These are phyloP conservation scores for Sardina pilchardus DNA, from an alignment of 2,113 vertebrate species.

Conservation along the genomic window DNA sequence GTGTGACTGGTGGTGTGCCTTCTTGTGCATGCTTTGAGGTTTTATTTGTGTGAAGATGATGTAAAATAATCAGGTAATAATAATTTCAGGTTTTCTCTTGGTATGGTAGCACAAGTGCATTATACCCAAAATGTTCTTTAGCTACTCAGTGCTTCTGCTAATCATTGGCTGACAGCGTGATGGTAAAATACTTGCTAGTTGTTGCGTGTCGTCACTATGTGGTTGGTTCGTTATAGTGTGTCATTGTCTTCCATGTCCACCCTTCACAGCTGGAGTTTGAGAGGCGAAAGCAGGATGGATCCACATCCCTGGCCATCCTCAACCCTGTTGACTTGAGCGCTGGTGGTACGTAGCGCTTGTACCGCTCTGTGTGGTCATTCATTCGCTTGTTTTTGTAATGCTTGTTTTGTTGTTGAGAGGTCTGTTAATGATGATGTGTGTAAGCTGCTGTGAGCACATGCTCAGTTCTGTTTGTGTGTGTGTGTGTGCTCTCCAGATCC, in stretches of 20 bases:
- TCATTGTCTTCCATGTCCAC: not conserved
- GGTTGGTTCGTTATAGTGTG: too few species aligned
- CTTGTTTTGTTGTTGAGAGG: not conserved
- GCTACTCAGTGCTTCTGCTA: too few species aligned
- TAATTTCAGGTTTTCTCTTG: too few species aligned
- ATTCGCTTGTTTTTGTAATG: not conserved
- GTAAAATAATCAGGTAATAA: too few species aligned
- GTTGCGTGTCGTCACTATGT: too few species aligned
- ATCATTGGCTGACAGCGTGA: too few species aligned
- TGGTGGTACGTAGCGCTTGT: slow-evolving; percentile 74
- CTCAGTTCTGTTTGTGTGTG: too few species aligned
- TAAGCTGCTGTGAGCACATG: not conserved
- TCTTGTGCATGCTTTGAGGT: too few species aligned
- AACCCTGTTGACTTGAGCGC: slow-evolving; percentile 82
- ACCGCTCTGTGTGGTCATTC: not conserved
- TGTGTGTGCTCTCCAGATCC: slow-evolving; percentile 73
- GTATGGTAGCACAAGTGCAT: too few species aligned
- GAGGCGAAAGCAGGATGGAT: slow-evolving; percentile 87
- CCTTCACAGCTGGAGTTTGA: slow-evolving; percentile 82
- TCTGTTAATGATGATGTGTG: not conserved
- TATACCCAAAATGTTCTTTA: too few species aligned
- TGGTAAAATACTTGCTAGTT: too few species aligned
- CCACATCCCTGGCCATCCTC: slow-evolving; percentile 89
- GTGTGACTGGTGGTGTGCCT: not conserved
- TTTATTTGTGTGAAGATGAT: too few species aligned